These are phyloP conservation scores for Aphrocallistes beatrix DNA, from an alignment of 37 sponge, comb jelly and placozoan genomes.

Conservation along the genomic window DNA sequence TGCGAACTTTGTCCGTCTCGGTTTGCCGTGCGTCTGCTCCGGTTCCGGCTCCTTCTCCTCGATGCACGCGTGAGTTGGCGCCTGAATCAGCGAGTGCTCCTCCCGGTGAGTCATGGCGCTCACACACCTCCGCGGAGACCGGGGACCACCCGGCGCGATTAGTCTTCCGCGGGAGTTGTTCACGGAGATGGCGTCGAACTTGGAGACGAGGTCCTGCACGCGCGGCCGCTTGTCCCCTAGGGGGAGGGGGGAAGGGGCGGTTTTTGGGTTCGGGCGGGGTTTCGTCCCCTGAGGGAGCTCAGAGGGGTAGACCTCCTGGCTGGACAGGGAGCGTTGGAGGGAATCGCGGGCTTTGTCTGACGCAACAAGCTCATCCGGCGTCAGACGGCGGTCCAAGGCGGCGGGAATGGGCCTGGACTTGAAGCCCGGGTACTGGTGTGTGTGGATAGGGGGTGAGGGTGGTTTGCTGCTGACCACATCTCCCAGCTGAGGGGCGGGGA, in stretches of 20 bases:
- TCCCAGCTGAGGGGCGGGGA: neutral
- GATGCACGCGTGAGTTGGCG: neutral
- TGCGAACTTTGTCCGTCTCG: neutral
- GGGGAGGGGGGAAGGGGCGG: slow-evolving; percentile 1
- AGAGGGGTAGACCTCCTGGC: neutral
- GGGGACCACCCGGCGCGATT: neutral
- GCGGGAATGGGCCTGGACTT: neutral
- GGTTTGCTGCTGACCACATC: neutral
- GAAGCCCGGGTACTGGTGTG: neutral
- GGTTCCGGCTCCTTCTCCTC: neutral
- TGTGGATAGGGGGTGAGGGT: neutral
- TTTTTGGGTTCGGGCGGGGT: neutral
- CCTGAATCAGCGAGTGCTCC: neutral
- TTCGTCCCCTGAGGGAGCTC: neutral
- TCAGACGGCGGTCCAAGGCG: neutral
- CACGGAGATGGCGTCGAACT: neutral
- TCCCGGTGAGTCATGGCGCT: neutral
- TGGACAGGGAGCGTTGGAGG: neutral
- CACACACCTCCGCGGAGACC: neutral
- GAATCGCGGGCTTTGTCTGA: neutral
- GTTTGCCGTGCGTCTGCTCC: neutral
- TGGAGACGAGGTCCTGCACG: slow-evolving; percentile 1
- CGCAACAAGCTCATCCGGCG: neutral
- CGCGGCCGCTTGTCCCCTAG: neutral
- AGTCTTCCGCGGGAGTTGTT: neutral